phyloP scores from a whole-genome alignment of 2,113 vertebrate species.

The Nestor notabilis region DNA sequence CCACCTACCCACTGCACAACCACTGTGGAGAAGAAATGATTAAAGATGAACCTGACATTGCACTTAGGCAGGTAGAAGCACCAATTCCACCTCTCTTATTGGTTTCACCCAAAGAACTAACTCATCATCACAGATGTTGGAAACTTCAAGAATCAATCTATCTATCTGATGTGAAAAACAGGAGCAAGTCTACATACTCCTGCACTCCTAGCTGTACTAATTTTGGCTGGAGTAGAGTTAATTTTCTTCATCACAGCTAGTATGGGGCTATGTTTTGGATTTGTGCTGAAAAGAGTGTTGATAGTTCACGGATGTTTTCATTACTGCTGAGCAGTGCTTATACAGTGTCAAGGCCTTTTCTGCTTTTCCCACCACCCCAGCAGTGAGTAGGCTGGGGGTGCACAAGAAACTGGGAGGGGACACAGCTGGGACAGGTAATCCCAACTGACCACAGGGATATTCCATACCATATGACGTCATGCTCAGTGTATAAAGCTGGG shows the following conservation, averaged over 20 bases:
- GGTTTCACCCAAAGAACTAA: not conserved
- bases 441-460: not conserved
- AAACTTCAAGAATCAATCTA: not conserved
- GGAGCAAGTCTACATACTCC: not conserved
- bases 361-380: not conserved
- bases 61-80: not conserved
- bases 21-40: not conserved
- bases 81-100: not conserved
- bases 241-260: not conserved
- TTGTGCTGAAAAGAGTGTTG: not conserved
- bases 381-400: not conserved
- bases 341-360: not conserved
- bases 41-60: not conserved
- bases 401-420: not conserved
- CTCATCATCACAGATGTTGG: not conserved
- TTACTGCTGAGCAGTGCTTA: not conserved
- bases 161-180: not conserved
- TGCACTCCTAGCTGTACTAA: not conserved
- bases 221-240: not conserved
- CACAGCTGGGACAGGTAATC: not conserved
- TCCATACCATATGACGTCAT: not conserved
- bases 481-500: not conserved
- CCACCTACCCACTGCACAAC: not conserved
- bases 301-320: not conserved
- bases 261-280: not conserved